phyloP scores from a whole-genome alignment of 2,888 invertebrate genomes.

The Noctua fimbriata region DNA sequence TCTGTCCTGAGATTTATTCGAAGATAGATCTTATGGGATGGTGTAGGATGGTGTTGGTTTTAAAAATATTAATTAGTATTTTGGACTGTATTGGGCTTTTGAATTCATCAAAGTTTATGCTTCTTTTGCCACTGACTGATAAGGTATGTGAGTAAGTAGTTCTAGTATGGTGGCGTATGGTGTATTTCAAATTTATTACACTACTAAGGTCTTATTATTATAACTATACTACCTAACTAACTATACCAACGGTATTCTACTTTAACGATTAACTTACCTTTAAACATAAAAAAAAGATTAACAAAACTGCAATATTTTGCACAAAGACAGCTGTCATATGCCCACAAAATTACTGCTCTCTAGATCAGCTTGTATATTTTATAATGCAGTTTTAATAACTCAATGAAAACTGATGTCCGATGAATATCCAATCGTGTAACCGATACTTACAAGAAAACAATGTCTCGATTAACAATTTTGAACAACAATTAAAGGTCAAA shows the following conservation, averaged over 20 bases:
- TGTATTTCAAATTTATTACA: background rate
- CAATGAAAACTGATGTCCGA: conserved; percentile 26
- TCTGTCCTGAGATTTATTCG: conserved; percentile 68
- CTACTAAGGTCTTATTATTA: no score
- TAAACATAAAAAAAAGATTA: no score
- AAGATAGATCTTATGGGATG: conserved; percentile 66
- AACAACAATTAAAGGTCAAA: conserved; percentile 61
- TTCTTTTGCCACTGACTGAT: background rate
- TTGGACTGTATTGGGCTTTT: background rate
- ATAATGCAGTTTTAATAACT: conserved; percentile 32
- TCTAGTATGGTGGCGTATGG: no score
- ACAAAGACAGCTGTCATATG: conserved; percentile 17
- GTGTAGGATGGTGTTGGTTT: background rate
- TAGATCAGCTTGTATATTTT: background rate
- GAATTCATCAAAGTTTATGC: background rate
- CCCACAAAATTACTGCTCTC: conserved; percentile 4
- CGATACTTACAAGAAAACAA: conserved; percentile 36
- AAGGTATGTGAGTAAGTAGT: background rate
- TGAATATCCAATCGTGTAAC: conserved; percentile 40
- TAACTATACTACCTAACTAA: no score
- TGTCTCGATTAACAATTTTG: conserved; percentile 40
- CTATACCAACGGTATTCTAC: background rate
- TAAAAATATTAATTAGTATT: background rate
- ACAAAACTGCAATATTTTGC: background rate
- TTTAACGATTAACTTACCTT: no score